Conservation (phyloP, 2,797 vertebrate species). For the Decapterus maruadsi region DNA sequence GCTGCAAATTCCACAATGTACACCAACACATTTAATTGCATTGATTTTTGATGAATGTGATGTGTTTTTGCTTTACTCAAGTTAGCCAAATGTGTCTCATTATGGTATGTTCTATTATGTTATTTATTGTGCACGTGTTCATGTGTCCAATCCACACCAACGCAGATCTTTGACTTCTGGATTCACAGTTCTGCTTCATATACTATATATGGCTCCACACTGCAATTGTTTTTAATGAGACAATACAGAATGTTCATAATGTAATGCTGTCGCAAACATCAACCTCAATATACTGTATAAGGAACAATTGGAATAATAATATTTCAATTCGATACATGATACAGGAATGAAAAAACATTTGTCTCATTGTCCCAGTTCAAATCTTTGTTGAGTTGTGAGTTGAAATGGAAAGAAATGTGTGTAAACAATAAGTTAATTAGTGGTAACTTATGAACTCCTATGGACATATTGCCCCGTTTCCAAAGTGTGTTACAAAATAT, state of each 20-base stretch:
- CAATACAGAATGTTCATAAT: slow-evolving; percentile 10
- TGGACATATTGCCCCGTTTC: too few relatives aligned
- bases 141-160: not conserved
- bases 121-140: not conserved
- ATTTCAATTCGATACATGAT: too few relatives aligned
- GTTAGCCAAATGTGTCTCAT: slow-evolving; percentile 11
- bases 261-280: not conserved
- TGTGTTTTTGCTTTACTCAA: not conserved
- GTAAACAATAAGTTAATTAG: not conserved
- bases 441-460: not conserved
- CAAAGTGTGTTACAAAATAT: not conserved
- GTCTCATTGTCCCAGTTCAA: not conserved
- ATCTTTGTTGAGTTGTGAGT: not conserved
- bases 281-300: not conserved
- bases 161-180: not conserved
- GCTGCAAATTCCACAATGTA: not conserved
- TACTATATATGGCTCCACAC: not conserved
- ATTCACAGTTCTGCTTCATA: not conserved
- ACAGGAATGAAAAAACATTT: not conserved
- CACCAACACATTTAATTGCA: not conserved
- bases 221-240: not conserved
- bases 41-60: not conserved
- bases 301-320: not conserved
- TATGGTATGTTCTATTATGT: not conserved
- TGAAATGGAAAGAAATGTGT: not conserved